Base-by-base conservation (phyloP, 2,797 vertebrate species). In the Sebastes trivittatus region DNA sequence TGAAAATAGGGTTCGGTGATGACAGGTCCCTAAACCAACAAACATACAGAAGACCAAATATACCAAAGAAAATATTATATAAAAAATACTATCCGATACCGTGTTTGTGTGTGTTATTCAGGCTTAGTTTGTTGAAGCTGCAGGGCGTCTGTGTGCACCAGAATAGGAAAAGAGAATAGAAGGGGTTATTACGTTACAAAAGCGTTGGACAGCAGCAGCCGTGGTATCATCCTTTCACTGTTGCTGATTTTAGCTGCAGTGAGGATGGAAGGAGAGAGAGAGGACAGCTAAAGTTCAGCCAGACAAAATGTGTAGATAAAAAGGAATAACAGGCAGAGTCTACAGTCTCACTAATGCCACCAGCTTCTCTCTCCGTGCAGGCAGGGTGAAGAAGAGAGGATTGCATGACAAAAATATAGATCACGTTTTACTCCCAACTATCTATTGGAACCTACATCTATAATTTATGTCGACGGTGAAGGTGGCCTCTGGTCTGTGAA, bases 401-500 rank as follows among this genome's bases (percentile, higher is more conserved):
- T 66, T 56, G 49, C 8, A 42, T 66, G 29, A 63, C 66, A n/a
- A 22, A 79, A 61, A 66, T 52, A 73, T 63, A 11, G 11, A 63
- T 59, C 30, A 46, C 1, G 22, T 76, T 52, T 65, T 38, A 59
- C 38, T 11, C n/a, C 55, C 46, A 13, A 66, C n/a, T 7, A 36
- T 59, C 64, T 36, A 61, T 23, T 77, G 29, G 70, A 73, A 59
- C 18, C 23, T 8, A 3, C 64, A 46, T 85, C 14, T 38, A 32
- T 77, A 59, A 80, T 86, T 64, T 23, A 78, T 78, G 66, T 38
- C 59, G 66, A 66, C 52, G 14, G 52, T 11, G 66, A 64, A 49
- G 11, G 71, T 36, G 63, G 38, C 30, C 58, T 75, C 25, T 66
- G 61, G 20, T 66, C 66, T 69, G 27, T 72, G 58, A 58, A 75